Evolutionary conservation across 2,888 invertebrate genomes (phyloP), one percentile per base, ranked within the genome.

Genomic region (Diaprepes abbreviatus): DNA sequence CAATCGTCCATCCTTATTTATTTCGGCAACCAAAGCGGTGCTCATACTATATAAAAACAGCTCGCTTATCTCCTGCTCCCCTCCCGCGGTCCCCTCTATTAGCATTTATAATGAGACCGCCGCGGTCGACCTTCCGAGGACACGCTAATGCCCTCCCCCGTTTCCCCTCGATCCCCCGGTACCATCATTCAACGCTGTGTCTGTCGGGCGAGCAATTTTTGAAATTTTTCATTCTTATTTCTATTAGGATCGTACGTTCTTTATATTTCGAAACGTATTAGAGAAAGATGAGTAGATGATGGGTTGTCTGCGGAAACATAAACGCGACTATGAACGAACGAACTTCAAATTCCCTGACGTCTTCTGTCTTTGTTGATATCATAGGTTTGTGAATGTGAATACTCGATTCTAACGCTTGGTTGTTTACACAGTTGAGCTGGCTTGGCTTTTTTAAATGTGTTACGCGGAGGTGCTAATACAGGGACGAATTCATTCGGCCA

Each of bases 41-140:
- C 31, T 45, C 35, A 14, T 16, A n/a, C 59, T 5, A 45, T 33
- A 45, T 31, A 43, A 60, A 48, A 60, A 48, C 45, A 65, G 24
- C 57, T 40, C 57, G 65, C 43, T 45, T 43, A 48, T 57, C 45
- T 31, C 24, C n/a, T 24, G 45, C 7, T 38, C 17, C 52, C 64
- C 43, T 12, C 57, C 16, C 24, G 33, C 9, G 9, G 38, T 54
- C 38, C 63, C 17, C 31, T 21, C 38, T 12, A 57, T 65, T 58
- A 50, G 57, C 62, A 62, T 67, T 36, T 65, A 40, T 55, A 57
- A 57, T 68, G 63, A 70, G 70, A 59, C 63, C 66, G 70, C 60
- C 66, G 67, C 72, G 72, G 63, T 66, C 72, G 72, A 72, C 72
- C 72, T 72, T 72, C 72, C 72, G 72, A 72, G 72, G 72, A 72